A percentile compares a stretch with the other conserved stretches of the same genome.
These are phyloP conservation scores for Thryonomys swinderianus DNA, from an alignment of 2,113 vertebrate species.

Conservation along the genomic window DNA sequence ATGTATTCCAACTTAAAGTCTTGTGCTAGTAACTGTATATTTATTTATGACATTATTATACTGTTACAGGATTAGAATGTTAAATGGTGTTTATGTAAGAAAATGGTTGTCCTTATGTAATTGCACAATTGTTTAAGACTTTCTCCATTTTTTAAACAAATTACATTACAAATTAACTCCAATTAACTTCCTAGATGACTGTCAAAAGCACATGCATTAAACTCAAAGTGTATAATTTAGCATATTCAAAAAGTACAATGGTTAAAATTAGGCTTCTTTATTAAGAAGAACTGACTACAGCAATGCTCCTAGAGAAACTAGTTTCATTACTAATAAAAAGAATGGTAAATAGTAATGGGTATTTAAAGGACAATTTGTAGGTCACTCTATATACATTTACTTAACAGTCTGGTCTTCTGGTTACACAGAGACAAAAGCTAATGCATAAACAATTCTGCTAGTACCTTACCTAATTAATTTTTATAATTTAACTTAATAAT, in stretches of 20 bases:
- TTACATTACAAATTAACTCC: slow-evolving; percentile 67
- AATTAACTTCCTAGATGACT: background rate
- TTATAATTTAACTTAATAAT: background rate
- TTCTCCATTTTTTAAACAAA: slow-evolving; percentile 74
- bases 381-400: background rate
- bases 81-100: slow-evolving; percentile 66
- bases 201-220: slow-evolving; percentile 68
- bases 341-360: background rate
- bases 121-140: slow-evolving; percentile 79
- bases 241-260: slow-evolving; percentile 18
- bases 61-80: slow-evolving; percentile 58
- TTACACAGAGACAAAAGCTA: background rate
- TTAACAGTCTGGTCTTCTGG: background rate
- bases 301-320: background rate
- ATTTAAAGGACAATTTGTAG: slow-evolving; percentile 4
- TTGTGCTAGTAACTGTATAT: slow-evolving; percentile 61
- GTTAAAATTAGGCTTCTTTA: background rate
- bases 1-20: slow-evolving; percentile 74
- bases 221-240: slow-evolving; percentile 32
- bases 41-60: background rate
- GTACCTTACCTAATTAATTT: background rate
- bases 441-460: background rate
- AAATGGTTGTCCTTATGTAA: background rate
- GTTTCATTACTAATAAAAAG: background rate
- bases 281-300: slow-evolving; percentile 2